phyloP scores from a whole-genome alignment of 2,797 vertebrate genomes.

The Pampus argenteus region DNA sequence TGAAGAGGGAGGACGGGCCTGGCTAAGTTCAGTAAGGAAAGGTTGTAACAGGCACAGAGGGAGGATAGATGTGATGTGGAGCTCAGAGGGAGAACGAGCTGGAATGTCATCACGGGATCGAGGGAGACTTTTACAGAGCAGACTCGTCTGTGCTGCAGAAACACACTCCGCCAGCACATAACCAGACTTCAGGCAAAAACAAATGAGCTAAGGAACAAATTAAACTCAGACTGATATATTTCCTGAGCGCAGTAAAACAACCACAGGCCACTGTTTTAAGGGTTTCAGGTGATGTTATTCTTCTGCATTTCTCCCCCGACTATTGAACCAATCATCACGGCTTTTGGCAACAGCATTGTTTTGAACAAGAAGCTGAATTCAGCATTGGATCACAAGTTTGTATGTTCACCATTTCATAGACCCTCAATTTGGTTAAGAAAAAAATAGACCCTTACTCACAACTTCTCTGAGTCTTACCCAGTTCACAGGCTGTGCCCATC shows the following conservation, averaged over 20 bases:
- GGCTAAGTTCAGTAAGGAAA: conserved; percentile 35
- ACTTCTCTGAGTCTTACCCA: conserved; percentile 80
- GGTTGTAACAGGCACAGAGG: conserved; percentile 61
- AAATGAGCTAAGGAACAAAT: conserved; percentile 67
- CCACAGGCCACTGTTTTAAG: conserved; percentile 36
- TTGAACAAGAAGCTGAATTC: conserved; percentile 8
- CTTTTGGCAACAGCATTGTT: conserved; percentile 4
- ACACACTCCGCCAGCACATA: conserved; percentile 59
- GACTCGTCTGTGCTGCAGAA: conserved; percentile 39
- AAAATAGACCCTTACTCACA: conserved; percentile 36
- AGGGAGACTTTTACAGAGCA: conserved; percentile 49
- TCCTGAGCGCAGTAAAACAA: conserved; percentile 52
- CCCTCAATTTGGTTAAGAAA: background rate
- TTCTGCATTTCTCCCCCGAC: conserved; percentile 36
- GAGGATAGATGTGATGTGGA: conserved; percentile 60
- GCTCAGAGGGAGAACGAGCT: conserved; percentile 50
- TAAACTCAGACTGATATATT: conserved; percentile 44
- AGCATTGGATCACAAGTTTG: background rate
- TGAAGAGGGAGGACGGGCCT: conserved; percentile 30
- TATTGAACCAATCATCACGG: conserved; percentile 5
- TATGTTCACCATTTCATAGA: background rate
- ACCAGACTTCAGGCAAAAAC: conserved; percentile 51
- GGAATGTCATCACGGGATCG: conserved; percentile 45
- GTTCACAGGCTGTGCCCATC: conserved; percentile 91
- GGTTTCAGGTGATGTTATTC: conserved; percentile 47